A percentile compares a stretch with the other conserved stretches of the same genome.
These are phyloP conservation scores for Acanthacorydalis orientalis DNA, from an alignment of 2,888 invertebrate genomes.

Conservation along the genomic window DNA sequence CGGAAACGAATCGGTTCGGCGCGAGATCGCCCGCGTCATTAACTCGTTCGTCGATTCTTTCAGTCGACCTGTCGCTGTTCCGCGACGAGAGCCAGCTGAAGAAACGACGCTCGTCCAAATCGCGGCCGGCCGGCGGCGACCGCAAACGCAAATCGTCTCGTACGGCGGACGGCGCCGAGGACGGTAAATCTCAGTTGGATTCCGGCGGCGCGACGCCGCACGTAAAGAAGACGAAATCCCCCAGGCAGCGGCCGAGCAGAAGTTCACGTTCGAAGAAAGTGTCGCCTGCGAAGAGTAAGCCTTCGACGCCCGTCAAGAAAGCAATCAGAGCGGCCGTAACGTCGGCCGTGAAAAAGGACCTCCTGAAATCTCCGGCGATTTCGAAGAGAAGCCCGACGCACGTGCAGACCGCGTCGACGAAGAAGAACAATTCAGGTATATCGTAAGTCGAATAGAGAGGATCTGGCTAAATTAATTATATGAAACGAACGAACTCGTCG, in stretches of 20 bases:
- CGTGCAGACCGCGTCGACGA: background rate
- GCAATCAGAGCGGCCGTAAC: background rate
- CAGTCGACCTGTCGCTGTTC: background rate
- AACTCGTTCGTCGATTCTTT: too few species aligned
- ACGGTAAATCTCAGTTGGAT: conserved; percentile 7
- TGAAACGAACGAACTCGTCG: too few species aligned
- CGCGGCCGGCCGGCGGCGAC: conserved; percentile 14
- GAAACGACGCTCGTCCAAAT: conserved; percentile 17
- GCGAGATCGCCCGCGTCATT: too few species aligned
- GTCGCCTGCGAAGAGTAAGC: conserved; percentile 6
- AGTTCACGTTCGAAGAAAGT: too few species aligned
- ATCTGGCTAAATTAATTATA: too few species aligned
- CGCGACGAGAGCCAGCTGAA: conserved; percentile 58
- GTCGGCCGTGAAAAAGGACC: too few species aligned
- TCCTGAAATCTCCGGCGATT: conserved; percentile 8
- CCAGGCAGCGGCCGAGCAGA: background rate
- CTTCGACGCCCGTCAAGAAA: conserved; percentile 1
- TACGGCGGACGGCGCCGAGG: conserved; percentile 13
- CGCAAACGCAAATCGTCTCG: conserved; percentile 19
- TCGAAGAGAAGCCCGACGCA: background rate
- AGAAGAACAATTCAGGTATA: conserved; percentile 1
- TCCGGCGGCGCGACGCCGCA: conserved; percentile 1
- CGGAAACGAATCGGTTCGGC: too few species aligned
- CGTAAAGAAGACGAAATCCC: conserved; percentile 7
- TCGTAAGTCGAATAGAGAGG: conserved; percentile 6